phyloP scores from a whole-genome alignment of 2,888 invertebrate species.

The Netelia melanura region DNA sequence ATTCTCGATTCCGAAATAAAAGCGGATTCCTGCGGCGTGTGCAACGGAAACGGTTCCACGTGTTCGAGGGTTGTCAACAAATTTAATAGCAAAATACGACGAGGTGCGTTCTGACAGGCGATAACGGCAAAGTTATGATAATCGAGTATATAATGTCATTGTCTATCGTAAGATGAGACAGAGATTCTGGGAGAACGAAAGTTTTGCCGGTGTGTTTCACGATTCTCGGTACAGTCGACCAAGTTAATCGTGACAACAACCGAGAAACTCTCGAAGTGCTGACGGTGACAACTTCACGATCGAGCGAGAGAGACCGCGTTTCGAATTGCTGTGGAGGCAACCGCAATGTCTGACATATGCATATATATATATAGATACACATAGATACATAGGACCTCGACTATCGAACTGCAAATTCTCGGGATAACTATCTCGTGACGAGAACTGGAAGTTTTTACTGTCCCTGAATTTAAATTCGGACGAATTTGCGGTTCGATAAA shows the following conservation, averaged over 20 bases:
- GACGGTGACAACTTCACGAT: constrained; percentile 50
- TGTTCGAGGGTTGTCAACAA: constrained; percentile 86
- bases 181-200: constrained; percentile 30
- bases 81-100: constrained; percentile 84
- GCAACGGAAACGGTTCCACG: constrained; percentile 88
- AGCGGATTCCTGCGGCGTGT: constrained; percentile 88
- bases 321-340: constrained; percentile 38
- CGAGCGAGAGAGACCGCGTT: constrained; percentile 47
- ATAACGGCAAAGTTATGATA: constrained; percentile 22
- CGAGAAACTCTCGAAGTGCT: constrained; percentile 33
- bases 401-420: constrained; percentile 28
- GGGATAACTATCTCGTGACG: constrained; percentile 7
- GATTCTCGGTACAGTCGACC: constrained; percentile 26
- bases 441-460: background rate
- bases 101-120: constrained; percentile 81
- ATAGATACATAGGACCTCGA: constrained; percentile 22
- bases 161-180: background rate
- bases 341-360: constrained; percentile 5
- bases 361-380: background rate
- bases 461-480: constrained; percentile 1
- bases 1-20: constrained; percentile 86
- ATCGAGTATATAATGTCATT: constrained; percentile 25
- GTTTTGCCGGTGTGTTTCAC: constrained; percentile 28
- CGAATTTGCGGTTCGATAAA: background rate
- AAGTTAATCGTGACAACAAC: constrained; percentile 53